phyloP scores from a whole-genome alignment of 2,888 invertebrate genomes.

The Pseudococcus jackbeardsleyi region DNA sequence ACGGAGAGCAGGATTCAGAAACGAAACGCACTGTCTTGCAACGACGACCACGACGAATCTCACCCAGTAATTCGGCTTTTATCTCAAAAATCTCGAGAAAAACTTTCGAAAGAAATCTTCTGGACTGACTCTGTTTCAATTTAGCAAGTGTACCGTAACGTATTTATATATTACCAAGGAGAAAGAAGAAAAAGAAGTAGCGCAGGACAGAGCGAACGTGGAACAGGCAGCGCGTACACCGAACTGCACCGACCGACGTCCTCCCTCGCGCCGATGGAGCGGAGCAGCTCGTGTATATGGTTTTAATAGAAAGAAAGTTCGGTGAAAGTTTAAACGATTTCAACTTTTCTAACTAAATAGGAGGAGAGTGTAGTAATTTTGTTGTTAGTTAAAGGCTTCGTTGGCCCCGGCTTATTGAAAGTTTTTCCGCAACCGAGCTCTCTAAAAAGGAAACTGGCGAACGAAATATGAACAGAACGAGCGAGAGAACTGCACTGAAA shows the following conservation, averaged over 20 bases:
- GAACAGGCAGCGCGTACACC: not conserved
- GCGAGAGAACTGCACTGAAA: not conserved
- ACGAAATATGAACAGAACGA: slow-evolving; percentile 36
- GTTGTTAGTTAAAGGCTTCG: slow-evolving; percentile 64
- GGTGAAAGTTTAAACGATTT: slow-evolving; percentile 64
- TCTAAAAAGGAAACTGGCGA: slow-evolving; percentile 53
- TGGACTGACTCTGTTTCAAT: slow-evolving; percentile 64
- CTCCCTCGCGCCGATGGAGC: not conserved
- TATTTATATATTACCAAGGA: slow-evolving; percentile 61
- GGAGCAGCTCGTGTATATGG: slow-evolving; percentile 39
- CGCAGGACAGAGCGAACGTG: not conserved
- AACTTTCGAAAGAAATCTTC: slow-evolving; percentile 61
- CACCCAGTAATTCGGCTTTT: slow-evolving; percentile 56
- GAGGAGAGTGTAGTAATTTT: slow-evolving; percentile 64
- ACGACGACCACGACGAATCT: slow-evolving; percentile 31
- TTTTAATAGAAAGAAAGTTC: slow-evolving; percentile 62
- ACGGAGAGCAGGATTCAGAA: too few species aligned
- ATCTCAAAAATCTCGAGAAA: slow-evolving; percentile 56
- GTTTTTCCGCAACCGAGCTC: slow-evolving; percentile 63
- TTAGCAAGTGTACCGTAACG: slow-evolving; percentile 62
- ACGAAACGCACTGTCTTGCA: too few species aligned
- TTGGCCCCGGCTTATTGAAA: slow-evolving; percentile 63
- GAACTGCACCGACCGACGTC: not conserved
- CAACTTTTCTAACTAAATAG: slow-evolving; percentile 62
- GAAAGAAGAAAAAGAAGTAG: not conserved